Percentiles rank a stretch among this genome's conserved stretches.
Conservation (phyloP, 1,140 invertebrate species). For the silkworm (Bombyx mori) region ASM3026992v2 NC_085127.1:14892501-14893000, state of each 20-base stretch:
- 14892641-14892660: conserved; percentile 14
- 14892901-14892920: no score
- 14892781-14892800: conserved; percentile 11
- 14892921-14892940: no score
- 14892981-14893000: no score
- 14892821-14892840: conserved; percentile 10
- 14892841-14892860: no score
- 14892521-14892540: background rate
- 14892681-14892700: conserved; percentile 12
- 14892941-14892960: no score
- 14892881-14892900: no score
- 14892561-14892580: background rate
- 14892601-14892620: conserved; percentile 3
- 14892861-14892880: no score
- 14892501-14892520: background rate
- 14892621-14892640: conserved; percentile 13
- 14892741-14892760: conserved; percentile 14
- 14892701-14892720: conserved; percentile 18
- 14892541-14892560: background rate
- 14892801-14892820: conserved; percentile 14
- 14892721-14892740: conserved; percentile 12
- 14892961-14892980: no score
- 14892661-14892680: conserved; percentile 13
- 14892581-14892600: background rate
- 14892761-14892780: conserved; percentile 13